These are phyloP conservation scores for Cheiracanthium punctorium DNA, from an alignment of 2,888 invertebrate species.

Conservation along the genomic window DNA sequence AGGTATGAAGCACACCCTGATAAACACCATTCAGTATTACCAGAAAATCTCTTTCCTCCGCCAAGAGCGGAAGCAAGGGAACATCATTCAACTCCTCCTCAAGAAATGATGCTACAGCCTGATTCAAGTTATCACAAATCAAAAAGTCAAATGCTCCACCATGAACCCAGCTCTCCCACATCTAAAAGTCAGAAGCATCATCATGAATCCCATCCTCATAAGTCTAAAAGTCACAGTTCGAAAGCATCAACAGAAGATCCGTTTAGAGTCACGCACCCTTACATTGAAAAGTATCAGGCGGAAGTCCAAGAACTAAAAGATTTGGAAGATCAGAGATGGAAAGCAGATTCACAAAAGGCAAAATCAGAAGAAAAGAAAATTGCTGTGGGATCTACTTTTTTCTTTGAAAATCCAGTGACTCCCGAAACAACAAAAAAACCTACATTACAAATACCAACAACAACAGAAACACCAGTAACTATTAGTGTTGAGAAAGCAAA, in stretches of 20 bases:
- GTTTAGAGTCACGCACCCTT: slow-evolving; percentile 25
- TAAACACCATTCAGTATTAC: not conserved
- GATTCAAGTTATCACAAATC: slow-evolving; percentile 16
- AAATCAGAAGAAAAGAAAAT: slow-evolving; percentile 28
- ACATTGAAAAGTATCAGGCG: slow-evolving; percentile 23
- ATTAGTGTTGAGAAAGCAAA: not conserved
- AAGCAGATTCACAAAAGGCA: not conserved
- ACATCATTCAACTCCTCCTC: slow-evolving; percentile 5
- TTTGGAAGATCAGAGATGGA: slow-evolving; percentile 36
- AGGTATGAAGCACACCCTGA: not conserved
- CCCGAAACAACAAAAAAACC: slow-evolving; percentile 18
- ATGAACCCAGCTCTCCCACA: slow-evolving; percentile 15
- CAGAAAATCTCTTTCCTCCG: slow-evolving; percentile 50
- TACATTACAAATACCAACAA: slow-evolving; percentile 12
- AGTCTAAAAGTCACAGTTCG: not conserved
- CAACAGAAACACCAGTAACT: slow-evolving; percentile 16
- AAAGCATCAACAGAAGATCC: slow-evolving; percentile 35
- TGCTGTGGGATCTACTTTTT: slow-evolving; percentile 48
- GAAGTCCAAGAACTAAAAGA: not conserved
- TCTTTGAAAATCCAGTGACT: not conserved
- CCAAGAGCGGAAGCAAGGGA: slow-evolving; percentile 61
- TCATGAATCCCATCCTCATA: slow-evolving; percentile 18
- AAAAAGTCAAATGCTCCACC: no score
- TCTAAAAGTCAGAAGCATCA: not conserved
- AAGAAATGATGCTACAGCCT: not conserved